Evolutionary conservation across 92 coral and sea anemone species (phyloP).

Genomic region (Epizoanthus rinbou): DNA sequence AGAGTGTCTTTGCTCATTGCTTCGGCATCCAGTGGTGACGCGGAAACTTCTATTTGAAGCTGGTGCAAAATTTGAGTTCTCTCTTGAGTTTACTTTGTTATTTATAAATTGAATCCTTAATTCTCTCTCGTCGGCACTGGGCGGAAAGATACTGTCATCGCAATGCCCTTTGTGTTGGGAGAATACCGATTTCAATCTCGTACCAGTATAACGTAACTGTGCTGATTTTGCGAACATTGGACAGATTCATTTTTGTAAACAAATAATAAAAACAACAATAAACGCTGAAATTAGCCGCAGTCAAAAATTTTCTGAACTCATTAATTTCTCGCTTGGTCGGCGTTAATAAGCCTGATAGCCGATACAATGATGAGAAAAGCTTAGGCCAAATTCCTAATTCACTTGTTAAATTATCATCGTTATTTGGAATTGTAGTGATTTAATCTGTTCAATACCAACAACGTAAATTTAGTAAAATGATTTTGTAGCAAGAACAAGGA

Average conservation of each 20-base stretch:
- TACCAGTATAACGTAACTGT: neutral
- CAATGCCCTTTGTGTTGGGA: constrained; percentile 8
- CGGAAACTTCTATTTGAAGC: neutral
- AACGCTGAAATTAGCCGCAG: too few species aligned
- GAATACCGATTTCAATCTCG: constrained; percentile 18
- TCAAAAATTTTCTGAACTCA: neutral
- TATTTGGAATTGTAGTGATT: too few species aligned
- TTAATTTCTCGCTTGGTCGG: neutral
- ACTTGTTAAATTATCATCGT: too few species aligned
- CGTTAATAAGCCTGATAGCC: neutral
- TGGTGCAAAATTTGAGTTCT: neutral
- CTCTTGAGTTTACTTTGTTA: neutral
- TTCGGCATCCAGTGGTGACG: neutral
- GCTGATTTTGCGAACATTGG: neutral
- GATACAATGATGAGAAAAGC: neutral
- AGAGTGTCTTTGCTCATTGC: constrained; percentile 29
- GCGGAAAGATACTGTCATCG: constrained; percentile 14
- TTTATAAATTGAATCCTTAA: constrained; percentile 33
- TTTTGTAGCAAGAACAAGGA: neutral
- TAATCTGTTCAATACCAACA: too few species aligned
- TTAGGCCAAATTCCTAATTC: neutral
- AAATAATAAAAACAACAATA: too few species aligned
- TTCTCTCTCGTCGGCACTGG: neutral
- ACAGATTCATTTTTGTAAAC: too few species aligned
- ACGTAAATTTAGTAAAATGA: neutral